These are phyloP conservation scores for Ginglymostoma cirratum DNA, from an alignment of 2,113 vertebrate genomes.

Conservation along the genomic window DNA sequence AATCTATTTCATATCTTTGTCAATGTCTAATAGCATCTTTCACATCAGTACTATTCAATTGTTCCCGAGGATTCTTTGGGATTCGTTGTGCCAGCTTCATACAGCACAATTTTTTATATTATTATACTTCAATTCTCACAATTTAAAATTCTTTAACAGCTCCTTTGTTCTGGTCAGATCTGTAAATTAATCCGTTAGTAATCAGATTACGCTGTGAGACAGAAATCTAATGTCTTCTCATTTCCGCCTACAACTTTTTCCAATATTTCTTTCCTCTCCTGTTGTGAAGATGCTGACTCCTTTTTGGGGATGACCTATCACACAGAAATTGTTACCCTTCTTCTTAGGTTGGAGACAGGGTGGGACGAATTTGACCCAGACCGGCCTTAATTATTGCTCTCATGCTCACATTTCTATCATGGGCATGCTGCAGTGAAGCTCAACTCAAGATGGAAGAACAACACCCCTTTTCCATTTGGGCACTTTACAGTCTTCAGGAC, in stretches of 20 bases:
- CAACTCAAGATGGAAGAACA: too few relatives aligned
- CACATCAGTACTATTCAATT: not conserved
- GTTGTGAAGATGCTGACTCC: not conserved
- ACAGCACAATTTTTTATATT: not conserved
- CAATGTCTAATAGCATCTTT: not conserved
- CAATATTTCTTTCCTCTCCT: not conserved
- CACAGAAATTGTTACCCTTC: not conserved
- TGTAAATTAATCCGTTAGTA: not conserved
- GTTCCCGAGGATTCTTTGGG: not conserved
- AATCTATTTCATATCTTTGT: not conserved
- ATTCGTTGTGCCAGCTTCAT: not conserved
- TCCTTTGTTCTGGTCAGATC: not conserved
- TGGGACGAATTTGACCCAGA: too few relatives aligned
- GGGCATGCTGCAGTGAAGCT: too few relatives aligned
- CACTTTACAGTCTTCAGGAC: too few relatives aligned
- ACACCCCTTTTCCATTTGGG: too few relatives aligned
- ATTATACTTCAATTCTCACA: not conserved
- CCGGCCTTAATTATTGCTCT: too few relatives aligned
- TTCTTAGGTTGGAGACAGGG: not conserved
- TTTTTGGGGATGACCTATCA: not conserved
- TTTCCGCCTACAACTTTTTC: not conserved
- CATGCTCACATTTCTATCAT: too few relatives aligned
- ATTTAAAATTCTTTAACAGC: not conserved
- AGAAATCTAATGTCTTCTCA: not conserved
- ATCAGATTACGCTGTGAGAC: not conserved